phyloP scores from a whole-genome alignment of 2,113 vertebrate species.

The Pantherophis guttatus region DNA sequence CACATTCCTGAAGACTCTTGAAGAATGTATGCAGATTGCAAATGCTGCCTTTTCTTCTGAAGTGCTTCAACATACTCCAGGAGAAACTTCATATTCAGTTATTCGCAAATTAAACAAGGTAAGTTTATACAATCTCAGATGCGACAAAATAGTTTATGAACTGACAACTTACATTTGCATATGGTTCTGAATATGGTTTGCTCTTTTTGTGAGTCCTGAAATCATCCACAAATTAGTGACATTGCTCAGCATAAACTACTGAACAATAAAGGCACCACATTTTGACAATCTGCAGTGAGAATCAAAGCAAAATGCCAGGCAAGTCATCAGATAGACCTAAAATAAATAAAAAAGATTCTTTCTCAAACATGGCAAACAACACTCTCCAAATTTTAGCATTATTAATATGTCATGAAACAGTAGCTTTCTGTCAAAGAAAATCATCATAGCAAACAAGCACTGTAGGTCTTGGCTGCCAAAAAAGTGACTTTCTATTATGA shows the following conservation, averaged over 20 bases:
- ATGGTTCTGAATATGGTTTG: background rate
- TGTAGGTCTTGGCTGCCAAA: background rate
- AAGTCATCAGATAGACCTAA: background rate
- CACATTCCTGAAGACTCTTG: conserved; percentile 93
- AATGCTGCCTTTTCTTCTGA: conserved; percentile 85
- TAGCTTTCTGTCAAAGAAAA: background rate
- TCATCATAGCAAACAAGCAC: background rate
- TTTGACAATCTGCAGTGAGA: background rate
- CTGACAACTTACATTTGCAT: background rate
- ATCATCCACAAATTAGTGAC: background rate
- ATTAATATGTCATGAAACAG: background rate
- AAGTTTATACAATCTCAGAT: background rate
- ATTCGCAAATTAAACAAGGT: conserved; percentile 87
- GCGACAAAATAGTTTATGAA: background rate
- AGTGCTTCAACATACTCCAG: conserved; percentile 76
- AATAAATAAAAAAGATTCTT: background rate
- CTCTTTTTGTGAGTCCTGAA: background rate
- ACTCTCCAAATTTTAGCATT: background rate
- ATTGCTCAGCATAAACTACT: background rate
- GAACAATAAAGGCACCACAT: background rate
- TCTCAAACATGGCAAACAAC: background rate
- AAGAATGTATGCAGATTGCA: conserved; percentile 98
- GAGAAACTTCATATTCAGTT: conserved; percentile 83
- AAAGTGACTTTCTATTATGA: background rate
- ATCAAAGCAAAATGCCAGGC: background rate